Conservation (phyloP, 2,888 invertebrate genomes). For the Stenoptilia bipunctidactyla region DNA sequence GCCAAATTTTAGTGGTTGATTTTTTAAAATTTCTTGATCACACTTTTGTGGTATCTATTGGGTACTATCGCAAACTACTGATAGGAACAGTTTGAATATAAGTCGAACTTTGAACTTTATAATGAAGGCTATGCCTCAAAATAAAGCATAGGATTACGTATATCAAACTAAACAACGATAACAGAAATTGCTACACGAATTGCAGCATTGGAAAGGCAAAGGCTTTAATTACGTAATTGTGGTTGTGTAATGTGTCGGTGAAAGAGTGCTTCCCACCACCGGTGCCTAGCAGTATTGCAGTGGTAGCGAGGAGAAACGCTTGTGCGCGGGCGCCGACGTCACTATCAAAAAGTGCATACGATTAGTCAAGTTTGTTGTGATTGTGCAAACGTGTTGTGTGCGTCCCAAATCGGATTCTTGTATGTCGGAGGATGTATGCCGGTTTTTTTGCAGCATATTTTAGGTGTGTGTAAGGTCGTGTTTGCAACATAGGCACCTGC, state of each 20-base stretch:
- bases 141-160: not conserved
- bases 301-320: slow-evolving; percentile 33
- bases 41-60: too few relatives aligned
- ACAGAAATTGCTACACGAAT: slow-evolving; percentile 18
- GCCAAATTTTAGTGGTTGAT: too few relatives aligned
- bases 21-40: too few relatives aligned
- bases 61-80: too few relatives aligned
- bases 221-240: slow-evolving; percentile 40
- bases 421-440: slow-evolving; percentile 1
- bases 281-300: slow-evolving; percentile 45
- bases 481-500: not conserved
- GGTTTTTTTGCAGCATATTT: slow-evolving; percentile 5
- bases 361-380: slow-evolving; percentile 5
- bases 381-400: slow-evolving; percentile 12
- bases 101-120: too few relatives aligned
- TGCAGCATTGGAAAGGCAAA: slow-evolving; percentile 53
- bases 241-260: slow-evolving; percentile 55
- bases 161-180: not conserved
- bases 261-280: slow-evolving; percentile 43
- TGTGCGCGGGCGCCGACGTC: slow-evolving; percentile 17
- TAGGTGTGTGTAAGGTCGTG: not conserved
- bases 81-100: too few relatives aligned
- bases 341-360: not conserved
- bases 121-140: not conserved
- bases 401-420: slow-evolving; percentile 3